Evolutionary conservation across 2,888 invertebrate species (phyloP).

Genomic region (Lamellibrachia satsuma): DNA sequence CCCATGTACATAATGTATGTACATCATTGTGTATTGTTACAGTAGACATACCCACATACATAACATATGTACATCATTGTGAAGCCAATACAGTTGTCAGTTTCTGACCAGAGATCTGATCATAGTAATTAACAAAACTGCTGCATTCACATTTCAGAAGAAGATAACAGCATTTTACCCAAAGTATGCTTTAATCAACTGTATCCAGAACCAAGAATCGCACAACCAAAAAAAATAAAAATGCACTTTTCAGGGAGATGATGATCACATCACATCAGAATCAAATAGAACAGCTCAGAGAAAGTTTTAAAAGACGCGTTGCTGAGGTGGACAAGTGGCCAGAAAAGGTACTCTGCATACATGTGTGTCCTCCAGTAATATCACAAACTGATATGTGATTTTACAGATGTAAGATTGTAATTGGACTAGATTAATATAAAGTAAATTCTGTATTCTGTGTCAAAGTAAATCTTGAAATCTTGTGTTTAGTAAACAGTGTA

Average conservation of each 20-base stretch:
- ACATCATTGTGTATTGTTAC: too few relatives aligned
- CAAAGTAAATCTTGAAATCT: neutral
- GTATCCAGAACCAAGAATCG: neutral
- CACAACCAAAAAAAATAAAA: neutral
- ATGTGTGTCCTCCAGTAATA: neutral
- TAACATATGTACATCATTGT: too few relatives aligned
- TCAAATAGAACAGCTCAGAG: conserved; percentile 60
- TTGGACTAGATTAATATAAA: neutral
- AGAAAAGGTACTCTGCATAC: conserved; percentile 51
- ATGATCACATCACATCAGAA: conserved; percentile 63
- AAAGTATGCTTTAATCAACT: too few relatives aligned
- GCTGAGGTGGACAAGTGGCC: conserved; percentile 61
- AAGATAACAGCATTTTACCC: too few relatives aligned
- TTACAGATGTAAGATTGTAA: neutral
- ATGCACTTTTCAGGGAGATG: conserved; percentile 49
- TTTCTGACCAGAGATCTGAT: too few relatives aligned
- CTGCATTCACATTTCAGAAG: too few relatives aligned
- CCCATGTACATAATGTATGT: too few relatives aligned
- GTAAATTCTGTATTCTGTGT: neutral
- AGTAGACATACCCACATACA: too few relatives aligned
- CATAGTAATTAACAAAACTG: too few relatives aligned
- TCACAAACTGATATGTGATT: neutral
- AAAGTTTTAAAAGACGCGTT: conserved; percentile 61
- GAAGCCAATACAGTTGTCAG: too few relatives aligned
- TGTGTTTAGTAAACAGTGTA: neutral